Percentiles rank a stretch among this genome's conserved stretches.
Conservation (phyloP, 1,140 invertebrate genomes). For the Sarcophaga peregrina region DNA sequence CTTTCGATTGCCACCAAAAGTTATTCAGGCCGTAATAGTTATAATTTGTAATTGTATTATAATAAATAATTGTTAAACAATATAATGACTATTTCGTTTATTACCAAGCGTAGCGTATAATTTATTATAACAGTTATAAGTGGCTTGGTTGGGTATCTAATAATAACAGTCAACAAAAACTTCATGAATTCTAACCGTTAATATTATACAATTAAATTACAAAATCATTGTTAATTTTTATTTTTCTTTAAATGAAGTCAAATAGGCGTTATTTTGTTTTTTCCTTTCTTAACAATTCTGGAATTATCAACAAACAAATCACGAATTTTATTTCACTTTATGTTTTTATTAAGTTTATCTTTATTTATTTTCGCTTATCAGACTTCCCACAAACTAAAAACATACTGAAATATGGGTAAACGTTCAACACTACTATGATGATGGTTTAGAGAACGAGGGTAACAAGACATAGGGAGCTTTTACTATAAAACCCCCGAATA, state of each 20-base stretch:
- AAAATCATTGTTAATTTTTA: neutral
- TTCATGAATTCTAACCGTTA: neutral
- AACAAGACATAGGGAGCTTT: too few relatives aligned
- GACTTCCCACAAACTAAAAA: conserved; percentile 3
- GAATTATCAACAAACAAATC: conserved; percentile 19
- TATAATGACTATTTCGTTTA: neutral
- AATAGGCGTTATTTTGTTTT: too few relatives aligned
- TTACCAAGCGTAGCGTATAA: neutral
- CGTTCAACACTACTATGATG: too few relatives aligned
- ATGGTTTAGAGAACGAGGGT: too few relatives aligned
- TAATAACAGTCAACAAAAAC: neutral
- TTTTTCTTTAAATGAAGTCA: neutral
- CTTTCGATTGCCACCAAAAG: too few relatives aligned
- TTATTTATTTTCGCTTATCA: conserved; percentile 1
- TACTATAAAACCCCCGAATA: too few relatives aligned
- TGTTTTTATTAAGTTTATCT: conserved; percentile 9
- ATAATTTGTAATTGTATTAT: too few relatives aligned
- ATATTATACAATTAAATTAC: neutral
- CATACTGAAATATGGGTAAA: neutral
- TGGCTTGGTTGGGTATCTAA: neutral
- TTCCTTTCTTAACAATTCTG: neutral
- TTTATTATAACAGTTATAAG: neutral
- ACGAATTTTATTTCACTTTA: neutral
- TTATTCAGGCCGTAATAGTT: too few relatives aligned
- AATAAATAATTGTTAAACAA: too few relatives aligned